Evolutionary conservation across 2,888 invertebrate species (phyloP), one percentile per base, ranked within the genome.

Genomic region (Criorhina ranunculi): DNA sequence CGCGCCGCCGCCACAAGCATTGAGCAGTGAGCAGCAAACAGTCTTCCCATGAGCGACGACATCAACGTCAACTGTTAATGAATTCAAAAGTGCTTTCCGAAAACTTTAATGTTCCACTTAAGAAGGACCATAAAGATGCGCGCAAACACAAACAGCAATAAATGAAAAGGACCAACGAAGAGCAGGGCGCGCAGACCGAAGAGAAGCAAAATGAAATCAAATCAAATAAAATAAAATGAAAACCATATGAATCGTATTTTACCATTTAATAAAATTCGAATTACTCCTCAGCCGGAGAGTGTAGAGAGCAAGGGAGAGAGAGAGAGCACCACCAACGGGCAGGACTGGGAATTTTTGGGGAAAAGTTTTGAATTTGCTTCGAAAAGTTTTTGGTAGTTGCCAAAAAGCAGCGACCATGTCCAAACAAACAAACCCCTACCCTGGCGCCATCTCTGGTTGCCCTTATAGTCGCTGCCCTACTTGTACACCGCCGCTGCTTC

Each of bases 81-180:
- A 83, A 83, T 83, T 83, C 82, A 83, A 83, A 83, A 83, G 72
- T 78, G 60, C 72, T 75, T 73, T 78, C 51, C 57, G 67, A 73
- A 72, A 83, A 83, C 82, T 83, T 83, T 60, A 83, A 72, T 72
- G 78, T 49, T 17, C 78, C 72, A 83, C 82, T 78, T 78, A 78
- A 78, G 67, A 67, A 78, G 53, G 12, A 67, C 78, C 72, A 78
- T 78, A 70, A 72, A 72, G 78, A 73, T 67, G 78, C 35, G 72
- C 72, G n/a, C 37, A 40, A 73, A 55, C 70, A 77, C 49, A 67
- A 78, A 62, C 33, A 64, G 62, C 70, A 17, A 81, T 76, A 53
- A 76, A 70, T 40, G 24, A 49, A 59, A 24, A 15, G 37, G 9
- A 46, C 57, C 51, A 11, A n/a, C 29, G 40, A 42, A 24, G 11